Percentiles rank a stretch among this genome's conserved stretches.
These are phyloP conservation scores for Pyrgus malvae DNA, from an alignment of 2,888 invertebrate genomes.

Conservation along the genomic window DNA sequence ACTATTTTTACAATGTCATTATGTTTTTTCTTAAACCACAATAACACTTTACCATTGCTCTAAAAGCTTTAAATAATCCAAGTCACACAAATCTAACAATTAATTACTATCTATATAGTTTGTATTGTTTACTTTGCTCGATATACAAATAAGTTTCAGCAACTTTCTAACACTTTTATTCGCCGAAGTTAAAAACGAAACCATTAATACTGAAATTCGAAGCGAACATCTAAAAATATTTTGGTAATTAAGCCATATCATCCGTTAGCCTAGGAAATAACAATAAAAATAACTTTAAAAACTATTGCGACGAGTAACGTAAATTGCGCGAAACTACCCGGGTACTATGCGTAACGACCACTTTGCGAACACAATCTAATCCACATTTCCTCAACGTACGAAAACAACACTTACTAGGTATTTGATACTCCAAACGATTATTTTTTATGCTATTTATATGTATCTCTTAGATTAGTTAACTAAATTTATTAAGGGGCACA, in stretches of 20 bases:
- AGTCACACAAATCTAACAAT: constrained; percentile 82
- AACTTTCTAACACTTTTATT: constrained; percentile 56
- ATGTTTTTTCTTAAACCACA: constrained; percentile 80
- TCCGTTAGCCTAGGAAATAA: constrained; percentile 61
- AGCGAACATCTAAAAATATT: constrained; percentile 73
- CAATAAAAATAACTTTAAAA: constrained; percentile 62
- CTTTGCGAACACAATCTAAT: constrained; percentile 56
- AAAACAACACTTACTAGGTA: constrained; percentile 78
- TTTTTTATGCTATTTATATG: constrained; percentile 78
- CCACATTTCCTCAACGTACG: constrained; percentile 60
- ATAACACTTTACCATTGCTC: constrained; percentile 79
- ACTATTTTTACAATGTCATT: constrained; percentile 82
- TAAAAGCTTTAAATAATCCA: constrained; percentile 80
- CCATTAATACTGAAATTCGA: constrained; percentile 77
- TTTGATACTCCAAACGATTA: constrained; percentile 77
- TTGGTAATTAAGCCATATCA: constrained; percentile 77
- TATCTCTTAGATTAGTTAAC: constrained; percentile 80
- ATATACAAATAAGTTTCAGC: constrained; percentile 76
- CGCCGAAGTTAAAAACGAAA: constrained; percentile 59
- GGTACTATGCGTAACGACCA: constrained; percentile 58
- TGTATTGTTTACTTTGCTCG: constrained; percentile 78
- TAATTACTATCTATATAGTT: constrained; percentile 80
- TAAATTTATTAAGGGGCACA: constrained; percentile 87
- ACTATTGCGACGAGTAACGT: constrained; percentile 60
- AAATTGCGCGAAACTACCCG: constrained; percentile 72